Percentiles rank a stretch among this genome's conserved stretches.
These are phyloP conservation scores for Hirtodrosophila cameraria DNA, from an alignment of 2,888 invertebrate species.

Conservation along the genomic window DNA sequence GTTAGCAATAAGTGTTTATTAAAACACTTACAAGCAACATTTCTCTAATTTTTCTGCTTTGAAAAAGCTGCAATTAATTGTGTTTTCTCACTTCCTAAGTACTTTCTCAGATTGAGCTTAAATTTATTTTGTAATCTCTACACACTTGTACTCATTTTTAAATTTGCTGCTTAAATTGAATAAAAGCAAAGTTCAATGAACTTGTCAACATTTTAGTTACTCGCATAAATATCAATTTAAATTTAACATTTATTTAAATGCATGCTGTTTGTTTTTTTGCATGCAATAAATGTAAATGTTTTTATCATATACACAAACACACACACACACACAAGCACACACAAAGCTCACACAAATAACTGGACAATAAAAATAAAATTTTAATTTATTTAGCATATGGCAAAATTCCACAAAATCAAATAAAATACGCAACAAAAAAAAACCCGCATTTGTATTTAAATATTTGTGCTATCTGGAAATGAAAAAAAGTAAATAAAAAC, in stretches of 20 bases:
- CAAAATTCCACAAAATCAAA: slow-evolving; percentile 50
- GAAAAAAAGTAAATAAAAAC: too few species aligned
- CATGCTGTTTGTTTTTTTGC: slow-evolving; percentile 13
- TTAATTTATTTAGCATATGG: slow-evolving; percentile 72
- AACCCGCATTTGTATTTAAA: slow-evolving; percentile 59
- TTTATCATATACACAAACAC: slow-evolving; percentile 38
- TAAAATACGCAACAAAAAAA: slow-evolving; percentile 36
- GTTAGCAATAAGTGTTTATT: too few species aligned
- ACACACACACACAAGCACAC: slow-evolving; percentile 10
- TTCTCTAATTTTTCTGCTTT: too few species aligned
- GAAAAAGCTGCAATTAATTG: too few species aligned
- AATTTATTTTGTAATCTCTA: too few species aligned
- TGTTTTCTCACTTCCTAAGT: too few species aligned
- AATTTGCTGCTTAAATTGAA: not conserved
- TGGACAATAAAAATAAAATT: slow-evolving; percentile 53
- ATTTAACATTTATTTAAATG: slow-evolving; percentile 32
- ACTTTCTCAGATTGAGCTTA: too few species aligned
- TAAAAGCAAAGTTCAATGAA: slow-evolving; percentile 35
- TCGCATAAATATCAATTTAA: slow-evolving; percentile 32
- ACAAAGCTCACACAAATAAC: slow-evolving; percentile 22
- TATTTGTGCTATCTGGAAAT: slow-evolving; percentile 44
- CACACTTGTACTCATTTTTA: too few species aligned
- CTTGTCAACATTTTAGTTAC: slow-evolving; percentile 28
- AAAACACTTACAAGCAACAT: too few species aligned
- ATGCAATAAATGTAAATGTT: slow-evolving; percentile 40